These are phyloP conservation scores for Drosophila nasuta DNA, from an alignment of 1,140 invertebrate genomes.

Conservation along the genomic window DNA sequence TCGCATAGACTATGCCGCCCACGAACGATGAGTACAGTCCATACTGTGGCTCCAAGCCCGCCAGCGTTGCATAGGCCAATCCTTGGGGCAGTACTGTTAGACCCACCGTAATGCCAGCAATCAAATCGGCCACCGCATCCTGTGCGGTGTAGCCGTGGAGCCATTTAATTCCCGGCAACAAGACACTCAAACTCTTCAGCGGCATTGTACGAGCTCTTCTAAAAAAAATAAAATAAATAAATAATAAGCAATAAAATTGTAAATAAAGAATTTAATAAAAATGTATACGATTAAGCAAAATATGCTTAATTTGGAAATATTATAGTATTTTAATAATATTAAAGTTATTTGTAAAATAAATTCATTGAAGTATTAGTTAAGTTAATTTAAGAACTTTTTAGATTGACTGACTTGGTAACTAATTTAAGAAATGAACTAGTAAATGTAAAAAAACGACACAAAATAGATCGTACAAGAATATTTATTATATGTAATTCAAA, in stretches of 20 bases:
- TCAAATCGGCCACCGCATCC: constrained; percentile 90
- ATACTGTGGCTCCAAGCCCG: constrained; percentile 92
- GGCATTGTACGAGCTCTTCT: constrained; percentile 47
- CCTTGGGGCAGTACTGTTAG: constrained; percentile 95
- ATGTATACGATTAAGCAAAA: no score
- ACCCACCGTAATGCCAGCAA: constrained; percentile 94
- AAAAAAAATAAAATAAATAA: background rate
- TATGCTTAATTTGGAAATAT: no score
- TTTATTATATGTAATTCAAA: no score
- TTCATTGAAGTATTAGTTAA: no score
- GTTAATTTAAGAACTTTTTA: no score
- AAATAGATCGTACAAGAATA: no score
- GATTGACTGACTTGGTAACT: no score
- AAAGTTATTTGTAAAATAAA: no score
- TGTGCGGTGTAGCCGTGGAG: constrained; percentile 89
- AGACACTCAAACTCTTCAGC: constrained; percentile 50
- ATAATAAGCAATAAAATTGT: background rate
- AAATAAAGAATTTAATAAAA: no score
- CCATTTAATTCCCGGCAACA: constrained; percentile 89
- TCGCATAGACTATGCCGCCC: constrained; percentile 95
- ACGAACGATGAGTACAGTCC: constrained; percentile 97
- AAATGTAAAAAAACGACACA: no score
- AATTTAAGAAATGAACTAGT: no score
- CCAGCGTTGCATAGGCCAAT: constrained; percentile 93
- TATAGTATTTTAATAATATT: no score